A percentile compares a stretch with the other conserved stretches of the same genome.
Conservation (phyloP, 2,113 vertebrate genomes). For the Coturnix japonica region DNA sequence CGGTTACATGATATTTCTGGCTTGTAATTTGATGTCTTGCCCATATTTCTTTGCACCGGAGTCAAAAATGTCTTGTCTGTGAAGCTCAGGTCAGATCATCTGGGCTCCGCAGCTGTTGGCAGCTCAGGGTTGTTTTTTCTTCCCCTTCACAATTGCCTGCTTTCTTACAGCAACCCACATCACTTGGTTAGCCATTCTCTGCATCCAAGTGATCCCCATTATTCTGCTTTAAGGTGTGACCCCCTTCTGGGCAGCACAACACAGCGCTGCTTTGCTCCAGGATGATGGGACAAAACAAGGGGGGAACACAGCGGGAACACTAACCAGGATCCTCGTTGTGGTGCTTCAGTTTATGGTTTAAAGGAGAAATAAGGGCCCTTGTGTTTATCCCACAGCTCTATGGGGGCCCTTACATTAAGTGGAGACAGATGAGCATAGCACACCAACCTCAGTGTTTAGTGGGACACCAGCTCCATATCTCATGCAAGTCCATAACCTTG, state of each 20-base stretch:
- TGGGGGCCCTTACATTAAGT: not conserved
- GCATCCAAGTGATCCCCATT: rapidly evolving
- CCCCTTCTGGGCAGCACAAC: not conserved
- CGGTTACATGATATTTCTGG: slow-evolving; percentile 35
- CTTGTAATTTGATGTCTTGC: slow-evolving; percentile 20
- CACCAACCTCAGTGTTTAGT: not conserved
- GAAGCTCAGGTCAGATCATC: not conserved
- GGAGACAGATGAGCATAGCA: not conserved
- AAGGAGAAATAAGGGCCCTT: not conserved
- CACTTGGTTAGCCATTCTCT: not conserved
- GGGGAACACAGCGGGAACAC: not conserved
- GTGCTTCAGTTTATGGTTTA: not conserved
- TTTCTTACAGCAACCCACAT: not conserved
- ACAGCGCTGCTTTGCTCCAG: rapidly evolving
- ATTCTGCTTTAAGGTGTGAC: not conserved
- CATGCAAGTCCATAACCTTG: slow-evolving; percentile 47
- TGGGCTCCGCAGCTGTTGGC: not conserved
- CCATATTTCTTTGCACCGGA: not conserved
- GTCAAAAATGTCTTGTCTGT: slow-evolving; percentile 8
- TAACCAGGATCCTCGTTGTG: not conserved
- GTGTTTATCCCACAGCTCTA: not conserved
- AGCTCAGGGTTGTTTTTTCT: not conserved
- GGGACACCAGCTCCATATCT: slow-evolving; percentile 28
- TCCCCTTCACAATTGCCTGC: not conserved
- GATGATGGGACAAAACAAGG: rapidly evolving